Conservation (phyloP, 35 echinoderm and acorn worm species). For the Patiria miniata region DNA sequence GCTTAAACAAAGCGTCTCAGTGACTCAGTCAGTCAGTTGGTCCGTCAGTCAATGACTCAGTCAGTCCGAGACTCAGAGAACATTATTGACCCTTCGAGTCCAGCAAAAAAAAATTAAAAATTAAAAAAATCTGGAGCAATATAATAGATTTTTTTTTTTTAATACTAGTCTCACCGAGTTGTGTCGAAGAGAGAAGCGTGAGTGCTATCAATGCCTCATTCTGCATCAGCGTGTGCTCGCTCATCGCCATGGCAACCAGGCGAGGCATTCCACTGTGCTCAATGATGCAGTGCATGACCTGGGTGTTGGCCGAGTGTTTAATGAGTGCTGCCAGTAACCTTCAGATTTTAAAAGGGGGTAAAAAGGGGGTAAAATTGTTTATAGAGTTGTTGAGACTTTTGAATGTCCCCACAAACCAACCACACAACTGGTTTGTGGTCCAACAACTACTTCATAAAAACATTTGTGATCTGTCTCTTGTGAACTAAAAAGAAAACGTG, state of each 20-base stretch:
- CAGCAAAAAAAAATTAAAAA: not conserved
- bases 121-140: not conserved
- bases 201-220: conserved; percentile 92
- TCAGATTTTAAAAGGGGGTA: not conserved
- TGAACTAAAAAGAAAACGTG: no score
- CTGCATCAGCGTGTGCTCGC: conserved; percentile 93
- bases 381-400: no score
- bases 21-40: no score
- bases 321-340: conserved; percentile 87
- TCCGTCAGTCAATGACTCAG: no score
- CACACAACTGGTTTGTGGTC: no score
- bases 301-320: conserved; percentile 86
- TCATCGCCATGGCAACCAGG: conserved; percentile 91
- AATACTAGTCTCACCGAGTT: conserved; percentile 53
- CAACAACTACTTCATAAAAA: no score
- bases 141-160: not conserved
- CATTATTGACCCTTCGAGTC: no score
- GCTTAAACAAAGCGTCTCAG: no score
- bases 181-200: conserved; percentile 80
- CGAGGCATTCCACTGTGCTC: conserved; percentile 63
- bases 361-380: not conserved
- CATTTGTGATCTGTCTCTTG: no score
- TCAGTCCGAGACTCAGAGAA: no score
- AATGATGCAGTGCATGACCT: conserved; percentile 87
- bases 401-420: no score